A percentile compares a stretch with the other conserved stretches of the same genome.
Evolutionary conservation across 2,797 vertebrate species (phyloP).

Genomic region (Sebastes nivosus): DNA sequence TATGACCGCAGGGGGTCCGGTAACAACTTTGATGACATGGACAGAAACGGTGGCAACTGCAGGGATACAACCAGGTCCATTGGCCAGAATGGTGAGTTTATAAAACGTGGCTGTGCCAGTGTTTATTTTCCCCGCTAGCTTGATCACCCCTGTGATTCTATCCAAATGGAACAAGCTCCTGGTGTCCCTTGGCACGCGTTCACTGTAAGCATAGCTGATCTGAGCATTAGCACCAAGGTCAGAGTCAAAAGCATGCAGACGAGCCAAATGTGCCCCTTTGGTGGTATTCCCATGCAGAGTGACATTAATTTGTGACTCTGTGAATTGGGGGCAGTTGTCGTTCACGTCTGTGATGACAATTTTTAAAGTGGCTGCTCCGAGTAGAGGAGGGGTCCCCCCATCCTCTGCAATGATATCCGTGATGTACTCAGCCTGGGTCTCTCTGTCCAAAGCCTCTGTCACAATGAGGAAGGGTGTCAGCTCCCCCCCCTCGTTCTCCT

Average conservation of each 20-base stretch:
- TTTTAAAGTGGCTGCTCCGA: slow-evolving; percentile 92
- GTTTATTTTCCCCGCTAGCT: slow-evolving; percentile 86
- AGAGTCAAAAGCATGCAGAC: slow-evolving; percentile 88
- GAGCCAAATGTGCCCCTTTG: slow-evolving; percentile 85
- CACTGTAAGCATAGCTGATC: slow-evolving; percentile 94
- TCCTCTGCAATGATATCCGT: slow-evolving; percentile 96
- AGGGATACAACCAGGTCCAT: slow-evolving; percentile 94
- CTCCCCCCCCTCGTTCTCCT: slow-evolving; percentile 94
- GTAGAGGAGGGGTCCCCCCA: slow-evolving; percentile 89
- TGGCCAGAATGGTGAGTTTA: slow-evolving; percentile 91
- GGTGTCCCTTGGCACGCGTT: slow-evolving; percentile 89
- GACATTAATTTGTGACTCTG: slow-evolving; percentile 87
- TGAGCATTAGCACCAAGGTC: slow-evolving; percentile 93
- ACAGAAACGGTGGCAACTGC: slow-evolving; percentile 89
- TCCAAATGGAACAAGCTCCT: slow-evolving; percentile 91
- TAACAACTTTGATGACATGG: slow-evolving; percentile 87
- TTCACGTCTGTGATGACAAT: slow-evolving; percentile 94
- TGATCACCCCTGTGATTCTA: slow-evolving; percentile 87
- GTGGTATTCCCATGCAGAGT: slow-evolving; percentile 92
- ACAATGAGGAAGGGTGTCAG: slow-evolving; percentile 95
- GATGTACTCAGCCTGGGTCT: slow-evolving; percentile 89
- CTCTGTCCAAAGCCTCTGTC: slow-evolving; percentile 91
- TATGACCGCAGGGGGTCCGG: slow-evolving; percentile 88
- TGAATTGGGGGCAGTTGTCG: slow-evolving; percentile 95
- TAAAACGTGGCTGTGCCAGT: slow-evolving; percentile 83